Conservation (phyloP, 1,140 invertebrate species). For the Ridgeia piscesae region DNA sequence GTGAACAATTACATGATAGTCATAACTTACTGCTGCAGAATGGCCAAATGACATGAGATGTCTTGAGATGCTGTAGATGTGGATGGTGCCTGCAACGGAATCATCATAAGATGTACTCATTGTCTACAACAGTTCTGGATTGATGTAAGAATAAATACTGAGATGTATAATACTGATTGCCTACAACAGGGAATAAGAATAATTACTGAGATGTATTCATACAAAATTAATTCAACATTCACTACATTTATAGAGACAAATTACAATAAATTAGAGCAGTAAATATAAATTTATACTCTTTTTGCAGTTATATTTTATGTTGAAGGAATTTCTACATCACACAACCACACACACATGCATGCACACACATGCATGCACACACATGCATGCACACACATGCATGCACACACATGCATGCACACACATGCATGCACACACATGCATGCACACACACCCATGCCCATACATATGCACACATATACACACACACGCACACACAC, state of each 20-base stretch:
- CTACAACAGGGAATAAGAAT: not conserved
- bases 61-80: not conserved
- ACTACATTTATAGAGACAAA: no score
- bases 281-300: no score
- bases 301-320: no score
- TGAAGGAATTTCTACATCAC: not conserved
- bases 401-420: not conserved
- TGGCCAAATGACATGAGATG: conserved; percentile 50
- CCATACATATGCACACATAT: no score
- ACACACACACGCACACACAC: no score
- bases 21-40: conserved; percentile 46
- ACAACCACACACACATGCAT: not conserved
- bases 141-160: not conserved
- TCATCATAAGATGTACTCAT: not conserved
- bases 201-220: not conserved
- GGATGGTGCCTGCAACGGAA: conserved; percentile 3
- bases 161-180: not conserved
- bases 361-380: no score
- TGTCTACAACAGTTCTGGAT: not conserved
- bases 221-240: no score
- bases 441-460: no score
- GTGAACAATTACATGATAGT: not conserved
- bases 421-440: no score
- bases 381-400: not conserved
- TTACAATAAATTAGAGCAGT: no score